Conservation (phyloP, 1,140 invertebrate genomes). For the Sycophaga agraensis region DNA sequence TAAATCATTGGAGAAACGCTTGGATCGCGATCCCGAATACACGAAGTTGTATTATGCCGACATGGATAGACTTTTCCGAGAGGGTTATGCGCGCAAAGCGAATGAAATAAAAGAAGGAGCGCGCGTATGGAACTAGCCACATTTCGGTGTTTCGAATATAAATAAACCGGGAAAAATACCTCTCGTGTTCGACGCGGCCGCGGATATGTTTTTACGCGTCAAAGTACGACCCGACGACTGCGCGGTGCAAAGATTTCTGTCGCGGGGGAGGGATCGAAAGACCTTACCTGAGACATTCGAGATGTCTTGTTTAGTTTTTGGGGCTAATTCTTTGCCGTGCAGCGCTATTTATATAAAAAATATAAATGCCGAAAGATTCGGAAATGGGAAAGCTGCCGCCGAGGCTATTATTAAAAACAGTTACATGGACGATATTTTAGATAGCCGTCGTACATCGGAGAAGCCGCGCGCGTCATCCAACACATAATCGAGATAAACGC, state of each 20-base stretch:
- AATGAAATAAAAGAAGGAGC: background rate
- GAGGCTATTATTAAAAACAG: constrained; percentile 47
- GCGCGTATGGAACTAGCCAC: constrained; percentile 35
- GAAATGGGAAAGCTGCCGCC: no score
- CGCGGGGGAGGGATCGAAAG: constrained; percentile 27
- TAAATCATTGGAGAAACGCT: background rate
- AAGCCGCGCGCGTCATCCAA: background rate
- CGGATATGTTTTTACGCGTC: constrained; percentile 48
- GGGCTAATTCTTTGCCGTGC: constrained; percentile 27
- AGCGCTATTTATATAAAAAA: constrained; percentile 41
- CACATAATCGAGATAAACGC: no score
- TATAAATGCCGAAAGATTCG: constrained; percentile 37
- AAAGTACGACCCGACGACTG: no score
- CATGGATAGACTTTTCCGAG: constrained; percentile 15
- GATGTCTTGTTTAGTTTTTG: constrained; percentile 44
- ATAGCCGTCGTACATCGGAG: constrained; percentile 12
- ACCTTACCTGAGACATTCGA: constrained; percentile 26
- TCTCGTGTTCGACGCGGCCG: constrained; percentile 37
- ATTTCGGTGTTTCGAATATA: constrained; percentile 36
- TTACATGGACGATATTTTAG: no score
- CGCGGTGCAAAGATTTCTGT: constrained; percentile 38
- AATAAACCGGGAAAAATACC: constrained; percentile 25
- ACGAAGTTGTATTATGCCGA: no score
- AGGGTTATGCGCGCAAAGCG: constrained; percentile 30
- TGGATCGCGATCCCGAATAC: background rate